Base-by-base conservation (phyloP, 2,888 invertebrate genomes). In the Xanthostigma xanthostigma region DNA sequence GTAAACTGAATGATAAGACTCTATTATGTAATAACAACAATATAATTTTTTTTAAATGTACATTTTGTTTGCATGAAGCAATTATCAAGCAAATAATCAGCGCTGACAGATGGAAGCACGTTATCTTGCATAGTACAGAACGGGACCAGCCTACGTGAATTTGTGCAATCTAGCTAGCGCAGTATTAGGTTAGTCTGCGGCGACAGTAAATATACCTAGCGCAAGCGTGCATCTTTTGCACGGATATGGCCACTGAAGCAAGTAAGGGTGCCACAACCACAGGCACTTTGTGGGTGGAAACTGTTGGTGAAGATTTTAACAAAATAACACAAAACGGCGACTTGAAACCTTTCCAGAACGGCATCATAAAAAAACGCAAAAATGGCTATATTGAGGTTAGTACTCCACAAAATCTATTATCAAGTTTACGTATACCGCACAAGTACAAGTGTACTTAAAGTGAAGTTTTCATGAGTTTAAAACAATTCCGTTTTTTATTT, bases 341-440 rank as follows among this genome's bases (percentile, higher is more conserved):
- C 43, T 9, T 9, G 43, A 10, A 34, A 17, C 33, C 13, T 33
- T 33, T 33, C 13, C 17, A 10, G 17, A 52, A 49, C 44, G 50
- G 50, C 17, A 50, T 39, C 34, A 44, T 14, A 11, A 50, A 52
- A 45, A 44, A 46, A 9, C 48, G 44, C 49, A 35, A 27, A 14
- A 52, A 52, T 41, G 50, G 48, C 40, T 41, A 48, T 44, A 48
- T 45, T 41, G 44, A 52, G 50, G 52, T 52, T 50, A 44, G 52
- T 52, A 17, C 11, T 42, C 1, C 33, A 12, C 11, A 12, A 14
- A n/a, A 14, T 39, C 12, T n/a, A 39, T 14, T 39, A 14, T 14
- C 40, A 12, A 39, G 13, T 39, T 39, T 39, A 14, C 2, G 50
- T 61, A 45, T 61, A 54, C 43, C 57, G 57, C 49, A 55, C 27